phyloP scores from a whole-genome alignment of 2,797 vertebrate species.

The Protonibea diacanthus region DNA sequence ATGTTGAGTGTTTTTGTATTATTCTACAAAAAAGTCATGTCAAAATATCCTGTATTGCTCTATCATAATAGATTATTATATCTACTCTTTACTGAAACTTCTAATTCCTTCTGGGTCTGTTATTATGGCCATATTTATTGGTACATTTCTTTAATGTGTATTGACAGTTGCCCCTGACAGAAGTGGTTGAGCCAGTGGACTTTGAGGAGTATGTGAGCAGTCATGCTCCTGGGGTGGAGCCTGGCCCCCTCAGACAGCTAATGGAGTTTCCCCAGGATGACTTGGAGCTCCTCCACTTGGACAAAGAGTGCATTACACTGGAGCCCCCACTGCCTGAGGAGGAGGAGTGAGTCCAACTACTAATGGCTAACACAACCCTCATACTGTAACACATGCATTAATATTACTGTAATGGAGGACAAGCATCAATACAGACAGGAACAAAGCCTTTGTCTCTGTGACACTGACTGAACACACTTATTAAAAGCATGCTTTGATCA shows the following conservation, averaged over 20 bases:
- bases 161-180: constrained; percentile 90
- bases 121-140: constrained; percentile 11
- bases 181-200: constrained; percentile 92
- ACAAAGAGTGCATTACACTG: constrained; percentile 91
- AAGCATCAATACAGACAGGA: constrained; percentile 53
- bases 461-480: constrained; percentile 64
- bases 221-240: constrained; percentile 88
- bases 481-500: constrained; percentile 66
- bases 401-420: constrained; percentile 50
- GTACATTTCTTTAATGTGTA: constrained; percentile 35
- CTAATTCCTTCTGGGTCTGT: constrained; percentile 25
- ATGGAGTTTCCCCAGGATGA: constrained; percentile 92
- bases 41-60: not conserved
- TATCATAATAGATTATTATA: not conserved
- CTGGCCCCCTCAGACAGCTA: constrained; percentile 89
- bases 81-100: constrained; percentile 12
- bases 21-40: not conserved
- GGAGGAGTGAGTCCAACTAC: constrained; percentile 82
- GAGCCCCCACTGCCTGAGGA: constrained; percentile 90
- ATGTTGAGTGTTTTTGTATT: not conserved
- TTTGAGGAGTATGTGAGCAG: constrained; percentile 92
- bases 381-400: constrained; percentile 25
- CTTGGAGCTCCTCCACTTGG: constrained; percentile 88
- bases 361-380: constrained; percentile 32
- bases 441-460: constrained; percentile 58